Evolutionary conservation across 2,888 invertebrate species (phyloP), one percentile per base, ranked within the genome.

Genomic region (Busseola fusca): DNA sequence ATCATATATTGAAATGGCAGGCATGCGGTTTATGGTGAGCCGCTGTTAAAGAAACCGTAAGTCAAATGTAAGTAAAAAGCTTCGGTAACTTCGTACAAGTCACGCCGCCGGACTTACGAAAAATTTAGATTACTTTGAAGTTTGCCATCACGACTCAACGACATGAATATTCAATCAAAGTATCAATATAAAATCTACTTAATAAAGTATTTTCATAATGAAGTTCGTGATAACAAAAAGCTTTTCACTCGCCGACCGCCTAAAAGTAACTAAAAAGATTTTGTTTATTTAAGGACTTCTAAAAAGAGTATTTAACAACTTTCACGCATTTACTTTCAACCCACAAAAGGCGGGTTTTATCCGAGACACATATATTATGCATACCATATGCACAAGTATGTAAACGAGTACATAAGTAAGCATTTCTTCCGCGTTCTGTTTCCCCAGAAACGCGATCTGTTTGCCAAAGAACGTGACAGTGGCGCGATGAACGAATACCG

Each of bases 361-460:
- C 18, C n/a, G 10, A 42, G 12, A 54, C n/a, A 34, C 34, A 66
- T 69, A 56, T 57, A 57, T 66, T 66, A 78, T 74, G 64, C 64
- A 77, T 63, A 72, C 54, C 21, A 72, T 59, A 72, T 76, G 65
- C 66, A 78, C 42, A 67, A 60, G 45, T 64, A 59, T 54, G 45
- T 63, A 56, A 74, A 52, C 21, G 25, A 62, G 64, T 62, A 76
- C 68, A 70, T 64, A 74, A 68, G 72, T 58, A 72, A 82, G 74
- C 62, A 70, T 82, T 80, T 77, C 64, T 80, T 67, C 57, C 54
- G 52, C 52, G 71, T 71, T 69, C 64, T 78, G 68, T 82, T 84
- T 82, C 65, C 73, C 82, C 63, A 84, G 84, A 81, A 82, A 82
- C 75, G 59, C 75, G 81, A 78, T 81, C 78, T 81, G 82, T 82